A percentile compares a stretch with the other conserved stretches of the same genome.
Evolutionary conservation across 2,113 vertebrate genomes (phyloP).

Genomic region (Hepsetus odoe): DNA sequence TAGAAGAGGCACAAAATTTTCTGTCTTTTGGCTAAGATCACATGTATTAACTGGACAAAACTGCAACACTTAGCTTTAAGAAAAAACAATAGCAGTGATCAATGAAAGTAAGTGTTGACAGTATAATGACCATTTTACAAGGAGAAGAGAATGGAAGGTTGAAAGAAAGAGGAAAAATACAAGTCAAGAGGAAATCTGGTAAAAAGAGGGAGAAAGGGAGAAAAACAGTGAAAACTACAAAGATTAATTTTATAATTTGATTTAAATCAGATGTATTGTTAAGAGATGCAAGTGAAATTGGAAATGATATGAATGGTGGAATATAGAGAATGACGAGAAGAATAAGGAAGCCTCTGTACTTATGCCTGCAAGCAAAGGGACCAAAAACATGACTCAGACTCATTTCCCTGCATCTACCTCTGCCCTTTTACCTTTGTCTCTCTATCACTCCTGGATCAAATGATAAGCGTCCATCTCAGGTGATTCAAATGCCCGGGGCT

Average conservation of each 20-base stretch:
- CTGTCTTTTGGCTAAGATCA: no score
- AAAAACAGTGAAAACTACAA: not conserved
- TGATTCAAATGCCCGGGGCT: not conserved
- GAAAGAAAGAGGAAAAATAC: not conserved
- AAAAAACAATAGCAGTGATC: no score
- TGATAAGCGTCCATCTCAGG: constrained; percentile 1
- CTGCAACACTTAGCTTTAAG: no score
- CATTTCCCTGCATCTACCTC: constrained; percentile 1
- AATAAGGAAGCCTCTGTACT: not conserved
- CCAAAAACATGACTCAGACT: not conserved
- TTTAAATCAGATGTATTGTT: not conserved
- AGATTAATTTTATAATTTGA: no score
- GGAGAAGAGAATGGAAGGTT: not conserved
- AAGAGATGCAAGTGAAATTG: not conserved
- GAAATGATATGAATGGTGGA: constrained; percentile 5
- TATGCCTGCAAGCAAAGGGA: not conserved
- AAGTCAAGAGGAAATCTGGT: not conserved
- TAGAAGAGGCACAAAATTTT: no score
- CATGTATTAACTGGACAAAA: no score
- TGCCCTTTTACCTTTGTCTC: not conserved
- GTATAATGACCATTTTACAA: no score
- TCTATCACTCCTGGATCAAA: not conserved
- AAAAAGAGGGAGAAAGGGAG: not conserved
- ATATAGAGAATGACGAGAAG: not conserved
- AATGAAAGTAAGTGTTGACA: no score